Evolutionary conservation across 1,140 invertebrate genomes (phyloP).

Genomic region (Pachyrhynchus sulphureomaculatus): DNA sequence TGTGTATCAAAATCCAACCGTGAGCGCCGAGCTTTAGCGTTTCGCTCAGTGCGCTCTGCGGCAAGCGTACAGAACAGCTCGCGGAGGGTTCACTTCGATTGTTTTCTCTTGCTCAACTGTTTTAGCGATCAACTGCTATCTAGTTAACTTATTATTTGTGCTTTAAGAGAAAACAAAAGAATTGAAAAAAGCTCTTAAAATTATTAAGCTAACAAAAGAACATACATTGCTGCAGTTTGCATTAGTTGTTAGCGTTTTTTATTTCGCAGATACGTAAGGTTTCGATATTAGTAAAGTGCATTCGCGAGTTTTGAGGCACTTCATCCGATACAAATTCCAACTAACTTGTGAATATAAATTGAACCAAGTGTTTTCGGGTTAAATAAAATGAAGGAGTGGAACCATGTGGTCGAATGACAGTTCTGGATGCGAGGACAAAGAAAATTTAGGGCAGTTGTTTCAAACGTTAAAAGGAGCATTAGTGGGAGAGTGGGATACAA

Average conservation of each 20-base stretch:
- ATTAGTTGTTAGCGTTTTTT: not conserved
- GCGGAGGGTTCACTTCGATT: not conserved
- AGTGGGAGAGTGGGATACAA: constrained; percentile 27
- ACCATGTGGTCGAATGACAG: constrained; percentile 29
- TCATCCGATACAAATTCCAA: not conserved
- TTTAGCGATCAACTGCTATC: constrained; percentile 3
- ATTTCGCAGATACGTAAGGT: not conserved
- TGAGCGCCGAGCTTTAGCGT: not conserved
- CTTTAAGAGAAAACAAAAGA: constrained; percentile 9
- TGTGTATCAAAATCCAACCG: constrained; percentile 7
- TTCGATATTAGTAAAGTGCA: not conserved
- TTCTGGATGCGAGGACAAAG: constrained; percentile 25
- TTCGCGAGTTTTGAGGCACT: not conserved
- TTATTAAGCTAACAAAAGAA: not conserved
- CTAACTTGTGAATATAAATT: not conserved
- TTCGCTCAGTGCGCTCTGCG: constrained; percentile 28
- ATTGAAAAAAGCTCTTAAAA: not conserved
- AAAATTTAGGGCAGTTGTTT: constrained; percentile 30
- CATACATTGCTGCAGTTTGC: not conserved
- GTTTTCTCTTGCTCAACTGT: constrained; percentile 6
- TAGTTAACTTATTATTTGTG: not conserved
- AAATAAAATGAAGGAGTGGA: constrained; percentile 18
- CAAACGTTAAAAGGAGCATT: constrained; percentile 28
- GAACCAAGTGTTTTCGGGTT: not conserved
- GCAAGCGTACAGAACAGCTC: constrained; percentile 19